These are phyloP conservation scores for Drosophila kurseongensis DNA, from an alignment of 1,140 invertebrate genomes.

Conservation along the genomic window DNA sequence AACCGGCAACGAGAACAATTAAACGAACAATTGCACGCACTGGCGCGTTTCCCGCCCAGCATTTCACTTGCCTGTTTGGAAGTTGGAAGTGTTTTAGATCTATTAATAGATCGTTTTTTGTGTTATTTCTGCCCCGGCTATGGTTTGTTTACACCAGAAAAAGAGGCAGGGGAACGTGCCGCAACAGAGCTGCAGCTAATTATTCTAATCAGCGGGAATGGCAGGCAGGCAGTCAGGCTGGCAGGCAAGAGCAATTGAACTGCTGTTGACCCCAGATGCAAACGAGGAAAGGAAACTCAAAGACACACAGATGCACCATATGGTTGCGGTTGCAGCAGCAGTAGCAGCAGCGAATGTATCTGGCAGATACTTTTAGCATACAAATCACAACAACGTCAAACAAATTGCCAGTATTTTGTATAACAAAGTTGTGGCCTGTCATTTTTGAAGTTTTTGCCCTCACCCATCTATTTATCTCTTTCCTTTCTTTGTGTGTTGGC, in stretches of 20 bases:
- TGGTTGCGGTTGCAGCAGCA: constrained; percentile 30
- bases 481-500: constrained; percentile 3
- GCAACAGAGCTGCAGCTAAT: constrained; percentile 53
- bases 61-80: constrained; percentile 18
- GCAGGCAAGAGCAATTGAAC: constrained; percentile 61
- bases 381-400: constrained; percentile 59
- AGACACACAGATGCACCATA: constrained; percentile 31
- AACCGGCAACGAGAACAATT: constrained; percentile 14
- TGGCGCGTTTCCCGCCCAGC: constrained; percentile 1
- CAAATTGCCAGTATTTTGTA: constrained; percentile 69
- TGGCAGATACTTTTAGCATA: constrained; percentile 49
- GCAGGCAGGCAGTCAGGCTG: constrained; percentile 5
- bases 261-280: constrained; percentile 67
- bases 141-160: constrained; percentile 35
- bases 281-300: constrained; percentile 12
- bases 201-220: constrained; percentile 59
- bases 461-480: not conserved
- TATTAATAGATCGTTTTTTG: constrained; percentile 65
- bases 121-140: constrained; percentile 1
- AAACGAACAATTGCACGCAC: constrained; percentile 45
- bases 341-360: constrained; percentile 25
- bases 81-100: constrained; percentile 32
- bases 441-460: constrained; percentile 27
- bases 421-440: constrained; percentile 68
- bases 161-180: constrained; percentile 50